Percentiles rank a stretch among this genome's conserved stretches.
phyloP scores from a whole-genome alignment of 2,113 vertebrate genomes.

The Atractosteus spatula region DNA sequence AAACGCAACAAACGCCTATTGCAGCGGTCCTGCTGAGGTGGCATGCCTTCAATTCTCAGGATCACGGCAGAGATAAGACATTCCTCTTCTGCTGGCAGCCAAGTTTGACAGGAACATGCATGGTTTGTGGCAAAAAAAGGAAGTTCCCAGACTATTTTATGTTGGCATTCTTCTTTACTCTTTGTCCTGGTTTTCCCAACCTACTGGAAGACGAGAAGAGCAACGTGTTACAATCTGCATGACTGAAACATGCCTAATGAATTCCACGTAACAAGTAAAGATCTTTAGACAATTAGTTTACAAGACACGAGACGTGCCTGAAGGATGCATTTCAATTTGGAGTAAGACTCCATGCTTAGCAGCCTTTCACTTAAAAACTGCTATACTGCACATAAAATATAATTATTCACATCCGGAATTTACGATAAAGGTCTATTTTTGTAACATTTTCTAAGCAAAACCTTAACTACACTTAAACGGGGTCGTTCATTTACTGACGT shows the following conservation, averaged over 20 bases:
- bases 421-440: no score
- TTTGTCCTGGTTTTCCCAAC: constrained; percentile 31
- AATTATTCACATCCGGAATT: no score
- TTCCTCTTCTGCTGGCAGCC: constrained; percentile 38
- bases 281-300: neutral
- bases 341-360: constrained; percentile 19
- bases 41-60: constrained; percentile 36
- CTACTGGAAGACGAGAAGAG: constrained; percentile 12
- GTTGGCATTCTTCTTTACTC: constrained; percentile 51
- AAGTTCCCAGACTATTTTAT: constrained; percentile 55
- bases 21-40: constrained; percentile 13
- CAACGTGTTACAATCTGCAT: neutral
- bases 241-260: constrained; percentile 26
- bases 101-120: constrained; percentile 17
- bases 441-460: no score
- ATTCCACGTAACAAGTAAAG: neutral
- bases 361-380: neutral
- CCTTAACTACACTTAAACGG: no score
- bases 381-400: no score
- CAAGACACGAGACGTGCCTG: neutral
- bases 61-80: constrained; percentile 41
- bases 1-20: constrained; percentile 24
- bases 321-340: neutral
- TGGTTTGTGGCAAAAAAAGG: constrained; percentile 22
- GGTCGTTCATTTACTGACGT: no score